Percentiles rank a stretch among this genome's conserved stretches.
phyloP scores from a whole-genome alignment of 2,113 vertebrate genomes.

The Psilopsiagon aymara region DNA sequence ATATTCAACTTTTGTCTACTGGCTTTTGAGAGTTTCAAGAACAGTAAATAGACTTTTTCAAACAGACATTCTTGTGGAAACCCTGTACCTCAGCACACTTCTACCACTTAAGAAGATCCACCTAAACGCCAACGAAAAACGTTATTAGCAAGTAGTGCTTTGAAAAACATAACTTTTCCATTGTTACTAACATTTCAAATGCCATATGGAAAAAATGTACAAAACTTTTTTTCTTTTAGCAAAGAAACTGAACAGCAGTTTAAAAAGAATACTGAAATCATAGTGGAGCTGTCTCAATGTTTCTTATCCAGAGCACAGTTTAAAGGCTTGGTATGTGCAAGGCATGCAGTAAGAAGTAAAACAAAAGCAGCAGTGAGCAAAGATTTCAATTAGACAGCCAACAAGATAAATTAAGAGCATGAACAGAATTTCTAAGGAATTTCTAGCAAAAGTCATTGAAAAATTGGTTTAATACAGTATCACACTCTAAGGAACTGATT shows the following conservation, averaged over 20 bases:
- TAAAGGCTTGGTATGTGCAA: not conserved
- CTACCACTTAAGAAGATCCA: not conserved
- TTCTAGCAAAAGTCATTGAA: not conserved
- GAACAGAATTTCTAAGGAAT: not conserved
- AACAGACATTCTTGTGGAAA: not conserved
- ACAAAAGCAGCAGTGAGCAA: not conserved
- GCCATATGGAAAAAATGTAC: not conserved
- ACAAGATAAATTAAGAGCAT: not conserved
- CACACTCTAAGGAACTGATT: not conserved
- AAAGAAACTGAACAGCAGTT: not conserved
- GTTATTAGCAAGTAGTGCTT: not conserved
- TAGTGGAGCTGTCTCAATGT: not conserved
- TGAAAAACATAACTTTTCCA: not conserved
- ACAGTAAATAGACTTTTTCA: not conserved
- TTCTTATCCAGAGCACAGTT: not conserved
- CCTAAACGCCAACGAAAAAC: not conserved
- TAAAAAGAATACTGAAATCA: not conserved
- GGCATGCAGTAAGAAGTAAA: not conserved
- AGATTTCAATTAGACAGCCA: not conserved
- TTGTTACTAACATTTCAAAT: not conserved
- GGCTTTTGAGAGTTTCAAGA: not conserved
- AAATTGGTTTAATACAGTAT: not conserved
- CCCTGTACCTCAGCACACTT: not conserved
- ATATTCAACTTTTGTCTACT: not conserved
- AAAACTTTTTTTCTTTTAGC: not conserved